Conservation (phyloP, 37 sponge, comb jelly and placozoan genomes). For the Geodia barretti region DNA sequence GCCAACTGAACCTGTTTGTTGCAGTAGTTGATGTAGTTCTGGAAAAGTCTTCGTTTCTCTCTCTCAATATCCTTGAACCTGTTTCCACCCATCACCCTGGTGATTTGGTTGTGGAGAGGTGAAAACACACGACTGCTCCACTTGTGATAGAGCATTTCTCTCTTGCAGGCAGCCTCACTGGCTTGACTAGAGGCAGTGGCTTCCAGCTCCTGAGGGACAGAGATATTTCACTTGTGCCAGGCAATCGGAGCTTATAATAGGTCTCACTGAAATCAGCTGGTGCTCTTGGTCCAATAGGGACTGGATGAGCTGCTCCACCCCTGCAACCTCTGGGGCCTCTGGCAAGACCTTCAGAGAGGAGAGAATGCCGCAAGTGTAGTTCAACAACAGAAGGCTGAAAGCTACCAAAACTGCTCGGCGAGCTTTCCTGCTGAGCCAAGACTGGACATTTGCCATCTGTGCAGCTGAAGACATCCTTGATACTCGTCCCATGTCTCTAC, state of each 20-base stretch:
- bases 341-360: constrained; percentile 1
- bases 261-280: constrained; percentile 6
- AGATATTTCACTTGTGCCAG: neutral
- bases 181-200: constrained; percentile 28
- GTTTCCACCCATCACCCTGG: constrained; percentile 12
- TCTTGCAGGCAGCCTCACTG: constrained; percentile 40
- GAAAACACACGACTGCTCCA: constrained; percentile 70
- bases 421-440: constrained; percentile 50
- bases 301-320: constrained; percentile 7
- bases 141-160: constrained; percentile 73
- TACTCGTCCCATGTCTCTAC: neutral
- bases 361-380: neutral
- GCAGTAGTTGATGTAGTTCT: constrained; percentile 59
- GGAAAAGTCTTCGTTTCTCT: constrained; percentile 48
- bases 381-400: too few species aligned
- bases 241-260: too few species aligned
- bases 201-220: constrained; percentile 56
- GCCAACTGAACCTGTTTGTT: constrained; percentile 32
- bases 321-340: constrained; percentile 15
- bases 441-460: constrained; percentile 17
- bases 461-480: neutral
- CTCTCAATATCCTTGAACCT: constrained; percentile 20
- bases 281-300: constrained; percentile 1
- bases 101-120: constrained; percentile 40
- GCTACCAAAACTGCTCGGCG: constrained; percentile 41